Evolutionary conservation across 2,888 invertebrate genomes (phyloP).

Genomic region (Hemithea aestivaria): DNA sequence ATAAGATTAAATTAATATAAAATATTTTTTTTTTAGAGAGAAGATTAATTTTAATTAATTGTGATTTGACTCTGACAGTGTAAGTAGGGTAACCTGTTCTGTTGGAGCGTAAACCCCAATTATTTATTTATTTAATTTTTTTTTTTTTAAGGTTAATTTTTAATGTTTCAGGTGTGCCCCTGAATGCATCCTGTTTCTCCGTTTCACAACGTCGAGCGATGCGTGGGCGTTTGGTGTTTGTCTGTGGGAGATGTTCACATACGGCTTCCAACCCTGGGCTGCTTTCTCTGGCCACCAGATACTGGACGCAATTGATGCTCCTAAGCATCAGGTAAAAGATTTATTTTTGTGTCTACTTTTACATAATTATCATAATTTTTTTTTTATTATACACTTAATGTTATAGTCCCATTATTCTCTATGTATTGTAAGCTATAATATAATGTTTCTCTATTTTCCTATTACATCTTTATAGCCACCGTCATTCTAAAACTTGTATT

Average conservation of each 20-base stretch:
- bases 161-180: conserved; percentile 89
- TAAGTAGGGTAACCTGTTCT: no score
- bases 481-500: no score
- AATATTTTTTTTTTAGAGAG: no score
- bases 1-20: no score
- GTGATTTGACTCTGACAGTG: no score
- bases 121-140: no score
- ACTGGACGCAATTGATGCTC: conserved; percentile 95
- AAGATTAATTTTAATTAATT: no score
- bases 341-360: conserved; percentile 6
- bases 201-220: conserved; percentile 97
- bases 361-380: not conserved
- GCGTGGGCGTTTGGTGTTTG: conserved; percentile 99
- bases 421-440: no score
- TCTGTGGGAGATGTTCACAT: conserved; percentile 99
- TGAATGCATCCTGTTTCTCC: conserved; percentile 96
- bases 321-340: conserved; percentile 91
- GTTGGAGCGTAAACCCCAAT: no score
- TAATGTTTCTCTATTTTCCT: no score
- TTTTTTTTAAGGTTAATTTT: not conserved
- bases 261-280: conserved; percentile 99
- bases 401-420: no score
- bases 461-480: no score
- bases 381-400: not conserved
- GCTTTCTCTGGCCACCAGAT: conserved; percentile 96